These are phyloP conservation scores for Drosophila baimaii DNA, from an alignment of 1,140 invertebrate species.

Conservation along the genomic window DNA sequence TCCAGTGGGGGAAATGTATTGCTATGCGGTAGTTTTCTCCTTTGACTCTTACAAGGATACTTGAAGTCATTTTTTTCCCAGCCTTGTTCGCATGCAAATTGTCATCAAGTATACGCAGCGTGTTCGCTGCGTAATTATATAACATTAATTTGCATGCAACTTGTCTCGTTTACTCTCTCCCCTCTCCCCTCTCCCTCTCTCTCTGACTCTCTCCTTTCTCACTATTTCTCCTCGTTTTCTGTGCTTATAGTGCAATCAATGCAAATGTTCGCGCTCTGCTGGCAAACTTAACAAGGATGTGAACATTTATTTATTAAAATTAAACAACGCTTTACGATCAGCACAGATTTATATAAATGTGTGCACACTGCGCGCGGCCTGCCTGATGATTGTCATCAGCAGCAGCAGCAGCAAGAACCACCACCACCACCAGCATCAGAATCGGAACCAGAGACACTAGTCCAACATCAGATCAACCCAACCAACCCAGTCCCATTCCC, in stretches of 20 bases:
- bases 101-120: constrained; percentile 68
- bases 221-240: constrained; percentile 14
- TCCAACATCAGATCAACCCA: constrained; percentile 38
- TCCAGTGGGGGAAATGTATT: constrained; percentile 9
- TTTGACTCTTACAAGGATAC: constrained; percentile 67
- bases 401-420: constrained; percentile 30
- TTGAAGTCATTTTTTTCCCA: constrained; percentile 19
- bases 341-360: constrained; percentile 75
- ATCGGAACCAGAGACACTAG: constrained; percentile 5
- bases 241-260: constrained; percentile 60
- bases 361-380: constrained; percentile 11
- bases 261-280: constrained; percentile 44
- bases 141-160: constrained; percentile 75
- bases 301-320: constrained; percentile 83
- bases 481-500: constrained; percentile 33
- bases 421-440: constrained; percentile 28
- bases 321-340: constrained; percentile 82
- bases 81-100: constrained; percentile 65
- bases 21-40: constrained; percentile 71
- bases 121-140: constrained; percentile 61
- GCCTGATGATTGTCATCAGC: constrained; percentile 22
- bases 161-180: constrained; percentile 13
- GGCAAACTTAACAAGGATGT: constrained; percentile 78
- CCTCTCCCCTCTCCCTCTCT: not conserved
- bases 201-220: not conserved